phyloP scores from a whole-genome alignment of 2,113 vertebrate species.

The Verasper variegatus region DNA sequence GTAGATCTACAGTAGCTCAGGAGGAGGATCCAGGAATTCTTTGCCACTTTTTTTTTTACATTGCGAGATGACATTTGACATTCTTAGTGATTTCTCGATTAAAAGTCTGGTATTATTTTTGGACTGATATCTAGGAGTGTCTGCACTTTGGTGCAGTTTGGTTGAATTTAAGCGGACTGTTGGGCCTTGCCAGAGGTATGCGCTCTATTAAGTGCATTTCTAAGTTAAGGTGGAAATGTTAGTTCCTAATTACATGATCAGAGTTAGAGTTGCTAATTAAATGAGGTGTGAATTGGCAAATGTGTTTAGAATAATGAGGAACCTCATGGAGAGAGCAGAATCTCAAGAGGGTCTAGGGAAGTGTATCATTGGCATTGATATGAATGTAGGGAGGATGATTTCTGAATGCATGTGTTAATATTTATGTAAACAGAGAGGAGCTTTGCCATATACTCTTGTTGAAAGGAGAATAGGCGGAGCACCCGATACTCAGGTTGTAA shows the following conservation, averaged over 20 bases:
- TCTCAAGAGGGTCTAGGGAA: background rate
- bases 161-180: too few relatives aligned
- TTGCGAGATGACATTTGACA: too few relatives aligned
- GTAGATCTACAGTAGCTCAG: too few relatives aligned
- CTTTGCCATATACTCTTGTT: background rate
- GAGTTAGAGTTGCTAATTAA: conserved; percentile 9
- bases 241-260: background rate
- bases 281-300: conserved; percentile 26
- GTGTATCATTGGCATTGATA: background rate
- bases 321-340: background rate
- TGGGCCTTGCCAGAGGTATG: too few relatives aligned
- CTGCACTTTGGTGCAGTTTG: too few relatives aligned
- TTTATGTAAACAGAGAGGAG: background rate
- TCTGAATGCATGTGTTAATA: conserved; percentile 2
- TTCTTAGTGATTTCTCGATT: too few relatives aligned
- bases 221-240: background rate
- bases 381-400: background rate
- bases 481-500: background rate
- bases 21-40: too few relatives aligned
- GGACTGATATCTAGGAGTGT: too few relatives aligned
- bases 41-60: too few relatives aligned
- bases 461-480: background rate
- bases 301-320: background rate
- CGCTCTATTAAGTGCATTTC: background rate
- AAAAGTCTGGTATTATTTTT: too few relatives aligned